Evolutionary conservation across 2,113 vertebrate species (phyloP).

Genomic region (Myotis brandtii): DNA sequence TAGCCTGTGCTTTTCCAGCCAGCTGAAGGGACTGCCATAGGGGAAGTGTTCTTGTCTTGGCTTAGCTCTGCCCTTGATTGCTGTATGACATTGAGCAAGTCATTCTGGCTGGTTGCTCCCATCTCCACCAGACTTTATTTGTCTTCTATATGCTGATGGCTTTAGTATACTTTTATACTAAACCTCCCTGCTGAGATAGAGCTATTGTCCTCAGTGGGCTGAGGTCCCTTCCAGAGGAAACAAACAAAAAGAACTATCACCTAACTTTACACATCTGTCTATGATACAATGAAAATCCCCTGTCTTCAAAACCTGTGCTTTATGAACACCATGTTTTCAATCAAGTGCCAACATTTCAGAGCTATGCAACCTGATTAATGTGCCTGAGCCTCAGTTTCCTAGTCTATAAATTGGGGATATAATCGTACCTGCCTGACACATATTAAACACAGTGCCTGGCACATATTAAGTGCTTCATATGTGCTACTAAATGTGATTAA

Average conservation of each 20-base stretch:
- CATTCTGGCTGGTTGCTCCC: not conserved
- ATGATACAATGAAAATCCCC: not conserved
- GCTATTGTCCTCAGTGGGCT: not conserved
- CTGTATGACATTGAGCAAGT: not conserved
- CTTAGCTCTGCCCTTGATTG: slow-evolving; percentile 12
- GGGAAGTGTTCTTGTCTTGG: not conserved
- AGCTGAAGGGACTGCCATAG: not conserved
- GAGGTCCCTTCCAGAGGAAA: not conserved
- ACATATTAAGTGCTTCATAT: not conserved
- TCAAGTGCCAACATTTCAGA: not conserved
- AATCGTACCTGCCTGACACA: not conserved
- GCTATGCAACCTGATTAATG: not conserved
- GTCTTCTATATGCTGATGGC: not conserved
- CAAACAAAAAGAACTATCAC: not conserved
- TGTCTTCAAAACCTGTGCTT: not conserved
- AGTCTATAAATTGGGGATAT: not conserved
- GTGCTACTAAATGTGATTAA: slow-evolving; percentile 11
- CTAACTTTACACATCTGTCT: slow-evolving; percentile 10
- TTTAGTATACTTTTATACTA: not conserved
- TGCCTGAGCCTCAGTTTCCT: slow-evolving; percentile 34
- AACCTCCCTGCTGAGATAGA: not conserved
- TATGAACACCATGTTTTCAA: not conserved
- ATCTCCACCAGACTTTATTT: not conserved
- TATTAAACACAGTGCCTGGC: not conserved
- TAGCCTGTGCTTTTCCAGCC: not conserved